Evolutionary conservation across 2,113 vertebrate species (phyloP).

Genomic region (Atherinomorus stipes): DNA sequence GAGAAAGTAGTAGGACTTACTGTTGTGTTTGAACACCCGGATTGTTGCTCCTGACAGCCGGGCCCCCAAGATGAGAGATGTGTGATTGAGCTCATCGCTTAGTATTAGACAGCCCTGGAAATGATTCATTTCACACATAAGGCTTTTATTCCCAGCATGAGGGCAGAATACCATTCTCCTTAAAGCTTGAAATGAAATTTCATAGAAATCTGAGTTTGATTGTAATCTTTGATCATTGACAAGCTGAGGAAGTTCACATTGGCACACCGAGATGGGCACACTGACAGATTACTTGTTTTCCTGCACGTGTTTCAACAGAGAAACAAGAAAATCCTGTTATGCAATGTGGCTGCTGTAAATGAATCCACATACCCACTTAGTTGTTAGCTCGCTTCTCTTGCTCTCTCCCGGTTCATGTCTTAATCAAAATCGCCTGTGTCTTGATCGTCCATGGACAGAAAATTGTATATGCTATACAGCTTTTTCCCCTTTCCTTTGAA

Average conservation of each 20-base stretch:
- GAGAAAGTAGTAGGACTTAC: constrained; percentile 82
- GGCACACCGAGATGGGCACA: too few species aligned
- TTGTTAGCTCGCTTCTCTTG: constrained; percentile 2
- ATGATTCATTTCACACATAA: constrained; percentile 7
- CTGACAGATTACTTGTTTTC: neutral
- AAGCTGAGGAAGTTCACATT: neutral
- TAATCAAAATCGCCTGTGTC: neutral
- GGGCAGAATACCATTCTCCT: neutral
- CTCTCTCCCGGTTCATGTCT: neutral
- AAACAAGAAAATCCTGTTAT: constrained; percentile 4
- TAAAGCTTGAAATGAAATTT: neutral
- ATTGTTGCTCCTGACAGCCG: constrained; percentile 92
- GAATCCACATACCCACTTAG: neutral
- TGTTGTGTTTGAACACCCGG: constrained; percentile 94
- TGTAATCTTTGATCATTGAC: constrained; percentile 13
- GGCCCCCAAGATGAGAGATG: constrained; percentile 91
- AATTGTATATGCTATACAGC: constrained; percentile 6
- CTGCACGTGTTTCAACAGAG: neutral
- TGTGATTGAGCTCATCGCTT: constrained; percentile 95
- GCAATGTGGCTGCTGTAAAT: neutral
- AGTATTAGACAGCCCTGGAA: constrained; percentile 94
- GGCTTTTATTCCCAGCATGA: neutral
- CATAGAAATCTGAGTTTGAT: neutral
- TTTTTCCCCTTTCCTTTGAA: constrained; percentile 12
- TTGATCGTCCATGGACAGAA: neutral